phyloP scores from a whole-genome alignment of 2,797 vertebrate genomes.

The Micromesistius poutassou region DNA sequence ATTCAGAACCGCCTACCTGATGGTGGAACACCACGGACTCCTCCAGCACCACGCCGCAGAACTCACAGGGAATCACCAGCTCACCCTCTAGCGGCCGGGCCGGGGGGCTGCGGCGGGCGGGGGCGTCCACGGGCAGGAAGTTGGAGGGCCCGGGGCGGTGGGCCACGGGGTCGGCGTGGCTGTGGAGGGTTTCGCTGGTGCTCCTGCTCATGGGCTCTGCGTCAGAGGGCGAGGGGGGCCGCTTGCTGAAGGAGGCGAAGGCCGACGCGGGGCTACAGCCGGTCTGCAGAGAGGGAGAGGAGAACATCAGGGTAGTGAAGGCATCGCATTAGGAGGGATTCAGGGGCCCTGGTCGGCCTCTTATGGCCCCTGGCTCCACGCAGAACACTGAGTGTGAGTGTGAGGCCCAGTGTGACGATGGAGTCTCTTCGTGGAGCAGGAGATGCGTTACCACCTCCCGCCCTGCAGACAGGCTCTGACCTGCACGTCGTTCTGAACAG shows the following conservation, averaged over 20 bases:
- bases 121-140: conserved; percentile 61
- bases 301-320: neutral
- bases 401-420: neutral
- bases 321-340: neutral
- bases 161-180: neutral
- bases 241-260: conserved; percentile 84
- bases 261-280: conserved; percentile 87
- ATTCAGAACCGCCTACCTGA: conserved; percentile 75
- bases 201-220: conserved; percentile 53
- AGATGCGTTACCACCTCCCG: neutral
- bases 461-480: too few relatives aligned
- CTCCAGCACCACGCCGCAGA: conserved; percentile 89
- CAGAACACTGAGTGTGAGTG: too few relatives aligned
- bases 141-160: conserved; percentile 23
- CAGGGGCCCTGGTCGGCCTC: neutral
- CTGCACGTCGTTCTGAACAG: neutral
- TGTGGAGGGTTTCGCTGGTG: neutral
- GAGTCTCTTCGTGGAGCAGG: too few relatives aligned
- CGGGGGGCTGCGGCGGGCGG: conserved; percentile 69
- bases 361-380: too few relatives aligned
- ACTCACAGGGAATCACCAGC: conserved; percentile 91
- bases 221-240: conserved; percentile 66
- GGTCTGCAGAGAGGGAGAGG: conserved; percentile 73
- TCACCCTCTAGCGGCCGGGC: conserved; percentile 70
- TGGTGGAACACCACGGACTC: conserved; percentile 90